Evolutionary conservation across 2,797 vertebrate genomes (phyloP), one percentile per base, ranked within the genome.

Genomic region (Agapornis canus): DNA sequence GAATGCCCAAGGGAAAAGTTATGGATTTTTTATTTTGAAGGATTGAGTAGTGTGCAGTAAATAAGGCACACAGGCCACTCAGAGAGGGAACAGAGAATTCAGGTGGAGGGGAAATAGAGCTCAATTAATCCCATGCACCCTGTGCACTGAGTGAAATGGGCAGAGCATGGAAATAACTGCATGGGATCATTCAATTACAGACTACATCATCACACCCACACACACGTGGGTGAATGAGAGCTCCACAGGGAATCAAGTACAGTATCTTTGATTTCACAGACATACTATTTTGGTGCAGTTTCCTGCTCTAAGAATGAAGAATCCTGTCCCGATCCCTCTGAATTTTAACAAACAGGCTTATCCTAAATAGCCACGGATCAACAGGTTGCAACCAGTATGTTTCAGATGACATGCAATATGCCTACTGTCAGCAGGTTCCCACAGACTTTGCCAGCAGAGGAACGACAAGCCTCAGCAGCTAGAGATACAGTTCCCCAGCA

Each of bases 51-150:
- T 5, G 25, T 21, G 27, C 40, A 54, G 19, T 73, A 86, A 82
- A 73, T 77, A 86, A 77, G 61, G 35, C 6, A 29, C 5, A n/a
- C 10, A 71, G 39, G 42, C 18, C 63, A 60, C 11, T 9, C 27
- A 52, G 32, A 59, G n/a, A 77, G 23, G 11, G 35, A 70, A 77
- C 60, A 68, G 9, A 37, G 18, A 79, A 76, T 69, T 72, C 9
- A 7, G 21, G 3, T 6, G 4, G 2, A 4, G 8, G 0, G 1
- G 1, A 31, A 80, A 37, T 3, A 71, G 11, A 64, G 37, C 47
- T 76, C 45, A 88, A 12, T 65, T 72, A 64, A 94, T 64, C 31
- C 31, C 25, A 64, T 21, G 39, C 37, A 60, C 56, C n/a, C 57
- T 20, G 6, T 48, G 37, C 40, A 47, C 61, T 10, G 11, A 90